Conservation (phyloP, 2,113 vertebrate genomes). For the Notothenia coriiceps region DNA sequence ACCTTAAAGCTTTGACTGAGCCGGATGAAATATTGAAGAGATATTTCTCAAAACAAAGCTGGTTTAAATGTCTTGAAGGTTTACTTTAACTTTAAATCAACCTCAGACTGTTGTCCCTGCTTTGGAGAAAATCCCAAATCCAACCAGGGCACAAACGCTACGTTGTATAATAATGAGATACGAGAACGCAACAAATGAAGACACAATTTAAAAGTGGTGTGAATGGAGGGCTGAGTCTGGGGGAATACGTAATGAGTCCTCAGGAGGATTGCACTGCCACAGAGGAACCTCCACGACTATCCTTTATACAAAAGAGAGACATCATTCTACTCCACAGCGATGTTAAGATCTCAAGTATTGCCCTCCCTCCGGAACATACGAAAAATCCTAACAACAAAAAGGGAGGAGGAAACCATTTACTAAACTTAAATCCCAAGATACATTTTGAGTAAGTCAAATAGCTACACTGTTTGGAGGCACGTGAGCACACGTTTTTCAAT, state of each 20-base stretch:
- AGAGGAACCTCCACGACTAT: neutral
- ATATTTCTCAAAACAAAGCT: neutral
- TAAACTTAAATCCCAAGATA: conserved; percentile 8
- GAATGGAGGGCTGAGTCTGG: conserved; percentile 16
- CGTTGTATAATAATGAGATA: conserved; percentile 57
- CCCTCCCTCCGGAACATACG: neutral
- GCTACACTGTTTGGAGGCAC: neutral
- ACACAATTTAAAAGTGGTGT: conserved; percentile 35
- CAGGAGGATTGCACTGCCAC: conserved; percentile 1
- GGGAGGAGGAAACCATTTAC: conserved; percentile 2
- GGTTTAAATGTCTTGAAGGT: neutral
- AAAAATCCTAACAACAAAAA: neutral
- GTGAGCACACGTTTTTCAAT: neutral
- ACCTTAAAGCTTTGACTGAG: neutral
- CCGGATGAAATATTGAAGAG: neutral
- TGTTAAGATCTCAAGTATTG: neutral
- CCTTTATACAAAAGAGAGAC: conserved; percentile 7
- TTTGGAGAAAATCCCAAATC: neutral
- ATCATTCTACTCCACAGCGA: conserved; percentile 5
- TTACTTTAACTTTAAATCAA: conserved; percentile 1
- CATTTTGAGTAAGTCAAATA: too few relatives aligned
- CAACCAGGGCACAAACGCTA: conserved; percentile 36
- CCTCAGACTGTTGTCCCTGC: too few relatives aligned
- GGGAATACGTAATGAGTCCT: conserved; percentile 48
- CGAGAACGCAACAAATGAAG: conserved; percentile 45